Evolutionary conservation across 2,888 invertebrate genomes (phyloP), one percentile per base, ranked within the genome.

Genomic region (Dicranocentrus wangi): DNA sequence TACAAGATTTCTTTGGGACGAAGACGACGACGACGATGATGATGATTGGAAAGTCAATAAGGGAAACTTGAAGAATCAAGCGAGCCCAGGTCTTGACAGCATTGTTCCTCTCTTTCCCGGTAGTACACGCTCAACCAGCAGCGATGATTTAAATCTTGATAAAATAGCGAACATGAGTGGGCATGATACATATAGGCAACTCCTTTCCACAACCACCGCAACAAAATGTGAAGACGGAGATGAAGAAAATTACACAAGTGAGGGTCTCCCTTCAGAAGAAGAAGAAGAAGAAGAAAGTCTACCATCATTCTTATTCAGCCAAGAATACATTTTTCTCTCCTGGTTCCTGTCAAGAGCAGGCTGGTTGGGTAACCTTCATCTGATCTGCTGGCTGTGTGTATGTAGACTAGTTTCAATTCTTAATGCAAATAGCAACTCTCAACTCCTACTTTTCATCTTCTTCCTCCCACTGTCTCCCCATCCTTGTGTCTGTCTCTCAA

Each of bases 21-120:
- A n/a, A n/a, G n/a, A n/a, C n/a, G n/a, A n/a, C n/a, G n/a, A n/a
- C n/a, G n/a, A n/a, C n/a, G n/a, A 32, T 10, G 32, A 63, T n/a
- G 51, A 73, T 71, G 60, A 73, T 63, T 73, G 63, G 71, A 71
- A 71, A 71, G 71, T 71, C 71, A 71, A 71, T 71, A 71, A 47
- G 71, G 53, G 53, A 61, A 28, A 61, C 61, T 61, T 7, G 55
- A 19, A 21, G 55, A 28, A 32, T 61, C 32, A 32, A 28, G 61
- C 61, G 17, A 61, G 58, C 47, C 47, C 43, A 61, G 47, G 43
- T 71, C 60, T 61, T 61, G 61, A 71, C 71, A 71, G 43, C 47
- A 60, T 58, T 61, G 71, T 71, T 71, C 51, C 27, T 71, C 55
- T 23, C 28, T 28, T 39, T 43, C n/a, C 17, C 10, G 19, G n/a